phyloP scores from a whole-genome alignment of 2,888 invertebrate genomes.

The Exocentrus adspersus region DNA sequence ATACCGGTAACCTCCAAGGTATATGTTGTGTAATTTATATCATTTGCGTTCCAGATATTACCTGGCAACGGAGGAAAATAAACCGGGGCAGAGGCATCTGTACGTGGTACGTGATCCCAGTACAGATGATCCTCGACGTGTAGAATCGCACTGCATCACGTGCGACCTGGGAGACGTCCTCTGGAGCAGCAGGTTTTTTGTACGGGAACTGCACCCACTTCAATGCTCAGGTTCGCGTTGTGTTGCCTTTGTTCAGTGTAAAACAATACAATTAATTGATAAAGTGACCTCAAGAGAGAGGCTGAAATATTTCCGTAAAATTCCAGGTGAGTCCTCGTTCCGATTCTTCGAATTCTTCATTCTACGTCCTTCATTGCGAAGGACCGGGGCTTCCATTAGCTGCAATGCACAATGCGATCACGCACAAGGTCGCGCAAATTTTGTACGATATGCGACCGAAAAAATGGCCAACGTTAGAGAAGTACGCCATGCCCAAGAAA shows the following conservation, averaged over 20 bases:
- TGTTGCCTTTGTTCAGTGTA: too few species aligned
- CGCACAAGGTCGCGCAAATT: conserved; percentile 80
- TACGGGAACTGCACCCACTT: conserved; percentile 91
- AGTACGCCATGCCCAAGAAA: conserved; percentile 84
- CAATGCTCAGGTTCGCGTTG: conserved; percentile 75
- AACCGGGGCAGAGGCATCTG: conserved; percentile 87
- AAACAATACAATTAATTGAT: too few species aligned
- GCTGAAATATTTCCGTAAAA: too few species aligned
- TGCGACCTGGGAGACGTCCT: conserved; percentile 81
- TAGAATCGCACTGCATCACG: conserved; percentile 85
- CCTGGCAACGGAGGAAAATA: conserved; percentile 81
- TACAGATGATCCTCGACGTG: conserved; percentile 73
- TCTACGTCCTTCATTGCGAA: conserved; percentile 87
- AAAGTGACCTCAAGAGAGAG: too few species aligned
- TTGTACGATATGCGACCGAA: conserved; percentile 78
- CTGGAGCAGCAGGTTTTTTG: conserved; percentile 81
- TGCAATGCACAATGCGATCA: conserved; percentile 78
- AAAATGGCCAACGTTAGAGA: conserved; percentile 69
- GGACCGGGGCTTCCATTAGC: conserved; percentile 92
- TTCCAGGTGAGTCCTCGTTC: conserved; percentile 60
- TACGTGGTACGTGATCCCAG: conserved; percentile 85
- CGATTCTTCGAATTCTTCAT: conserved; percentile 52
- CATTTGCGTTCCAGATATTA: conserved; percentile 59
- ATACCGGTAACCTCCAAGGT: too few species aligned
- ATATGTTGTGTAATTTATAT: too few species aligned